Evolutionary conservation across 2,888 invertebrate genomes (phyloP).

Genomic region (Lamproptera curius): DNA sequence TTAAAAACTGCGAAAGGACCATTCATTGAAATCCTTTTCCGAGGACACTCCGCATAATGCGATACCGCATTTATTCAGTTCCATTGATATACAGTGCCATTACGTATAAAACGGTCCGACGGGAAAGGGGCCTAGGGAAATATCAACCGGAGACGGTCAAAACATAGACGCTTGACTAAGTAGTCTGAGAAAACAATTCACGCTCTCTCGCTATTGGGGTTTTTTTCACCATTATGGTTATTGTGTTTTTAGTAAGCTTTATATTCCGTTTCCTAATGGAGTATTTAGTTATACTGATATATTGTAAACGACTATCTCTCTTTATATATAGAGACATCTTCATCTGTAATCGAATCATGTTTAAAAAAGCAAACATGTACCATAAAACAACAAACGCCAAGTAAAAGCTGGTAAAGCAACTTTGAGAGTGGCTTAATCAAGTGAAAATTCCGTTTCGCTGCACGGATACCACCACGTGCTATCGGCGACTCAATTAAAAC

Average conservation of each 20-base stretch:
- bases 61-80: conserved; percentile 56
- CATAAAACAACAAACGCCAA: no score
- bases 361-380: no score
- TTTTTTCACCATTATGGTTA: not conserved
- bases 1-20: conserved; percentile 32
- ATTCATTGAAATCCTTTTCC: conserved; percentile 53
- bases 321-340: no score
- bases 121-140: no score
- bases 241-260: no score
- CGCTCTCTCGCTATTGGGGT: not conserved
- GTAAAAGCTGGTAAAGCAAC: no score
- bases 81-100: conserved; percentile 47
- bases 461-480: conserved; percentile 24
- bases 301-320: no score
- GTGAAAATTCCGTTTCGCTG: no score
- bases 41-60: conserved; percentile 53
- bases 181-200: conserved; percentile 9
- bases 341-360: no score
- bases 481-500: conserved; percentile 25
- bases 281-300: no score
- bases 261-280: no score
- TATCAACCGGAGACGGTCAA: not conserved
- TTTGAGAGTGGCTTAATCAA: no score
- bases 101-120: conserved; percentile 1
- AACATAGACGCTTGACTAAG: conserved; percentile 5